Percentiles rank a stretch among this genome's conserved stretches.
These are phyloP conservation scores for Holotrichia oblita DNA, from an alignment of 1,140 invertebrate genomes.

Conservation along the genomic window DNA sequence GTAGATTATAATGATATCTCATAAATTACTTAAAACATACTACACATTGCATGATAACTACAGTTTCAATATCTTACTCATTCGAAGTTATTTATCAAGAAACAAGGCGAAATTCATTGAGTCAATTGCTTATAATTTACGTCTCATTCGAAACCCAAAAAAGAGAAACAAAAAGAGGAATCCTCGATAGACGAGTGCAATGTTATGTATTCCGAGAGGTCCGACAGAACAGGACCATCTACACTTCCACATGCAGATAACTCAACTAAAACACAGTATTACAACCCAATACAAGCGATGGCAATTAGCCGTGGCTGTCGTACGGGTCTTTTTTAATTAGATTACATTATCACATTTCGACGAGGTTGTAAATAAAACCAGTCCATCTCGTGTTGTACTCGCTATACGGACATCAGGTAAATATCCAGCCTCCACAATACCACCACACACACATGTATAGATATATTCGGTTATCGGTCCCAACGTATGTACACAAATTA, in stretches of 20 bases:
- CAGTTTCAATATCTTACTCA: not conserved
- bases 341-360: slow-evolving; percentile 47
- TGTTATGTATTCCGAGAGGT: slow-evolving; percentile 26
- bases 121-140: slow-evolving; percentile 19
- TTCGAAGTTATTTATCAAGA: not conserved
- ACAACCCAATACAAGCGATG: slow-evolving; percentile 49
- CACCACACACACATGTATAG: not conserved
- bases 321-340: slow-evolving; percentile 47
- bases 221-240: slow-evolving; percentile 38
- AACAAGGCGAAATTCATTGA: not conserved
- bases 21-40: no score
- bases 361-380: slow-evolving; percentile 45
- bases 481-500: slow-evolving; percentile 18
- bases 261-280: slow-evolving; percentile 49
- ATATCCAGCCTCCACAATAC: not conserved
- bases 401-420: slow-evolving; percentile 7
- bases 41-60: no score
- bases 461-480: slow-evolving; percentile 10
- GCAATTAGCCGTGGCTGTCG: slow-evolving; percentile 48
- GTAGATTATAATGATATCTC: no score
- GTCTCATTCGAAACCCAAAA: not conserved
- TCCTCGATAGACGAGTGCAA: slow-evolving; percentile 36
- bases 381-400: slow-evolving; percentile 37
- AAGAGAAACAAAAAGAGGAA: slow-evolving; percentile 1
- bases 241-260: slow-evolving; percentile 41